These are phyloP conservation scores for Frankliniella fusca DNA, from an alignment of 2,888 invertebrate species.

Conservation along the genomic window DNA sequence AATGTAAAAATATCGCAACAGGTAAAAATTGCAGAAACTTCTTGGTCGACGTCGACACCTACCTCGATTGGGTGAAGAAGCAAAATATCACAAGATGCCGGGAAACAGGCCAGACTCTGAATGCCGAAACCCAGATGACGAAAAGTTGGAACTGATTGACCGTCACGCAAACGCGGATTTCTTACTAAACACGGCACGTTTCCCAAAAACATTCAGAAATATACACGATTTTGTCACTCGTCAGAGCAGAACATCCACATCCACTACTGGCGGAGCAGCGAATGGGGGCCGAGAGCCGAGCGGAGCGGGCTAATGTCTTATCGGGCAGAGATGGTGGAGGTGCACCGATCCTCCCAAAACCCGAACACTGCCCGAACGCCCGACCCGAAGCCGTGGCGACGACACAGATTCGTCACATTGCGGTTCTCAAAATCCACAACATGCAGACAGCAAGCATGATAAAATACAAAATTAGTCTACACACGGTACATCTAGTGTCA, in stretches of 20 bases:
- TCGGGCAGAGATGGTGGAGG: too few species aligned
- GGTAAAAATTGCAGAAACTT: background rate
- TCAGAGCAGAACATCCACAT: background rate
- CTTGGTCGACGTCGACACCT: conserved; percentile 4
- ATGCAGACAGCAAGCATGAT: too few species aligned
- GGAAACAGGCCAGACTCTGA: background rate
- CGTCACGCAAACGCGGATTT: background rate
- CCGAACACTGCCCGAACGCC: too few species aligned
- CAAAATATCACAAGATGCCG: background rate
- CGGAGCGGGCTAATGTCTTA: too few species aligned
- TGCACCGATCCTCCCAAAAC: too few species aligned
- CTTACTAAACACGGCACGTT: background rate
- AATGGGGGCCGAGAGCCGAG: background rate
- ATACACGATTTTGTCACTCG: too few species aligned
- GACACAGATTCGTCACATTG: too few species aligned
- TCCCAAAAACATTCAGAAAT: too few species aligned
- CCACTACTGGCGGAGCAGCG: background rate
- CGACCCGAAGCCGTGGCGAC: too few species aligned
- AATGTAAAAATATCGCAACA: background rate
- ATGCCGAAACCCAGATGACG: background rate
- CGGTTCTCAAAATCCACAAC: too few species aligned
- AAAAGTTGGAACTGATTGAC: background rate
- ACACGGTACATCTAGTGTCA: too few species aligned
- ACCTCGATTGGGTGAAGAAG: background rate
- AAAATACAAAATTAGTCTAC: too few species aligned